Base-by-base conservation (phyloP, 2,797 vertebrate genomes). In the Esox masquinongy region DNA sequence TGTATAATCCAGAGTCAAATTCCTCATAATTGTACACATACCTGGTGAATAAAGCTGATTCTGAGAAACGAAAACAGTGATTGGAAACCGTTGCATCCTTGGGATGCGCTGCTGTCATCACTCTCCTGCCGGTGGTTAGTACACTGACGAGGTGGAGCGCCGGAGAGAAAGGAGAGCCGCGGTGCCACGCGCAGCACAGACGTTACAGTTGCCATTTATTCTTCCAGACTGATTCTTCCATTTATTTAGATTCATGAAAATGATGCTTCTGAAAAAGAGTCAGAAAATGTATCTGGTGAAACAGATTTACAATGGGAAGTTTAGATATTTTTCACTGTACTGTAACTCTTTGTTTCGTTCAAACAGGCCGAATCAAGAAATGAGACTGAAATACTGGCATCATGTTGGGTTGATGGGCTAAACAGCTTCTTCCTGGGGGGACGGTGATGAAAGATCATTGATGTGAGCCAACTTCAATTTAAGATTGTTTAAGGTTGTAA, bases 311-410 rank as follows among this genome's bases (percentile, higher is more conserved):
- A 76, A 43, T 4, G 5, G 36, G 36, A 39, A 8, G 36, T 39
- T 39, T 39, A 31, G 29, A 31, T 31, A 1, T 31, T 31, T 73
- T 67, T 64, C 78, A 78, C 70, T 77, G 74, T 81, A 81, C 77
- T 70, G 79, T 63, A 72, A 75, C 64, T 75, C 56, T 15, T 7
- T 59, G 68, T 50, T 53, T 73, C 71, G 81, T 78, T 86, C 74
- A 80, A 29, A 72, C 53, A 74, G 78, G 29, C 31, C 22, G 68
- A 73, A 81, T 75, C 74, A 80, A 78, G 78, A 77, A 74, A 81
- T 71, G 31, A n/a, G 16, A 68, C 26, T 16, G 64, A 73, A 24
- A 51, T 78, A 75, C 73, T 31, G 26, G 67, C 5, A 50, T 76
- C 69, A 76, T 51, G 70, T 50, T 76, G 34, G 26, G 1, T 26